These are phyloP conservation scores for Mesaphorura yosii DNA, from an alignment of 1,140 invertebrate species.

Conservation along the genomic window DNA sequence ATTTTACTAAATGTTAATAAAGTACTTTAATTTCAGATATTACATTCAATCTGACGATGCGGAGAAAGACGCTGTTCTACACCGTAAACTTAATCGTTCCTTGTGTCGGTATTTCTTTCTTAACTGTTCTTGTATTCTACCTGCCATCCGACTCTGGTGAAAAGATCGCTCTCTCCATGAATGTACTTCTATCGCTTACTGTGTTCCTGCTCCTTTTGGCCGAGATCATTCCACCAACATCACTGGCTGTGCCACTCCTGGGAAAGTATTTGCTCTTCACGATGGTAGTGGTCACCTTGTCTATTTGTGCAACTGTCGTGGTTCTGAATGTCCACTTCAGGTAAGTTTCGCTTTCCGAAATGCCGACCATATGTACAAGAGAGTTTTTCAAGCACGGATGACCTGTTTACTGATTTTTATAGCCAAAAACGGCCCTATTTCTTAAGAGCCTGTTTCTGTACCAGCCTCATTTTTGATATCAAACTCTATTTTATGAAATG, in stretches of 20 bases:
- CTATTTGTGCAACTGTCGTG: constrained; percentile 92
- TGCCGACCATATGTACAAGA: too few relatives aligned
- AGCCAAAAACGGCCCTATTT: too few relatives aligned
- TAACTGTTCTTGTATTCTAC: constrained; percentile 91
- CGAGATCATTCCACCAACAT: constrained; percentile 96
- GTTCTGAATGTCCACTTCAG: constrained; percentile 96
- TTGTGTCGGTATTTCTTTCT: constrained; percentile 80
- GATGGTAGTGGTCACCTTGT: constrained; percentile 92
- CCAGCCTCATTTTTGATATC: too few relatives aligned
- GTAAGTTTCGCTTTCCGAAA: constrained; percentile 41
- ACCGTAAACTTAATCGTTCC: constrained; percentile 84
- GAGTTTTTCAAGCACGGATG: too few relatives aligned
- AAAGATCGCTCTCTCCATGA: constrained; percentile 89
- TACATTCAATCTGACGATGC: constrained; percentile 89
- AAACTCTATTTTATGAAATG: too few relatives aligned
- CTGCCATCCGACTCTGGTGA: constrained; percentile 90
- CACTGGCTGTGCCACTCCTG: constrained; percentile 88
- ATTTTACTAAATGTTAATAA: too few relatives aligned
- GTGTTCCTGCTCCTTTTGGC: constrained; percentile 96
- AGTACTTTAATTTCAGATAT: too few relatives aligned
- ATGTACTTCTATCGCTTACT: constrained; percentile 92
- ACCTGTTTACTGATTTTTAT: too few relatives aligned
- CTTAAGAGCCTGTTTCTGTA: too few relatives aligned
- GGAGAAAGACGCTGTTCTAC: constrained; percentile 82
- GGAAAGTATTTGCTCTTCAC: constrained; percentile 94